Evolutionary conservation across 2,888 invertebrate species (phyloP), one percentile per base, ranked within the genome.

Genomic region (Xanthorhoe spadicearia): DNA sequence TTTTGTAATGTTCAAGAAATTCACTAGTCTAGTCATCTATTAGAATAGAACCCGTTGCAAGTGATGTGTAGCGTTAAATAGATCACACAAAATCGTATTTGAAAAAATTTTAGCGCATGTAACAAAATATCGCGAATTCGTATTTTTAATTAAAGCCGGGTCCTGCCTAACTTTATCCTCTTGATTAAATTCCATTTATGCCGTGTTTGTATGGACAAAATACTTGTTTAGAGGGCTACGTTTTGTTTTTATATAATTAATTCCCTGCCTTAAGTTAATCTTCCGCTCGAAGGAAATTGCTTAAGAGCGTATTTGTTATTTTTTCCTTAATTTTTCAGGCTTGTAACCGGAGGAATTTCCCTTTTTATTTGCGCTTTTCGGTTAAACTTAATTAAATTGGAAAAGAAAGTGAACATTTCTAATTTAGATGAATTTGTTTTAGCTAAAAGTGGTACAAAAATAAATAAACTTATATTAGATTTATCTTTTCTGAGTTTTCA

Each of bases 181-280:
- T 74, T 79, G 75, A 81, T 80, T 79, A 75, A 78, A 78, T 80
- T 78, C 74, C 73, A 70, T 74, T 73, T 73, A 71, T 71, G 68
- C 68, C 66, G 66, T 68, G 67, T 70, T 71, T 73, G 74, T 74
- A 71, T 74, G 74, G 74, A 55, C 63, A 61, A 61, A 70, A 70
- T 72, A 69, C 72, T 68, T 72, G 71, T 71, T 74, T 68, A 61
- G 69, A 63, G 66, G 58, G 67, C 65, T 61, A 69, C 62, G 64
- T 70, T 71, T 74, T 72, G 72, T 74, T 71, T 71, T 74, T 73
- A 64, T 72, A 72, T 71, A 73, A 74, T 74, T 71, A 71, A 74
- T 74, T 74, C 60, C 23, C 50, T 64, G 68, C 67, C 71, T 73
- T 70, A 68, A 73, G 66, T 71, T 70, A 70, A 70, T 71, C 72